Evolutionary conservation across 2,113 vertebrate species (phyloP), one percentile per base, ranked within the genome.

Genomic region (Nettapus auritus): DNA sequence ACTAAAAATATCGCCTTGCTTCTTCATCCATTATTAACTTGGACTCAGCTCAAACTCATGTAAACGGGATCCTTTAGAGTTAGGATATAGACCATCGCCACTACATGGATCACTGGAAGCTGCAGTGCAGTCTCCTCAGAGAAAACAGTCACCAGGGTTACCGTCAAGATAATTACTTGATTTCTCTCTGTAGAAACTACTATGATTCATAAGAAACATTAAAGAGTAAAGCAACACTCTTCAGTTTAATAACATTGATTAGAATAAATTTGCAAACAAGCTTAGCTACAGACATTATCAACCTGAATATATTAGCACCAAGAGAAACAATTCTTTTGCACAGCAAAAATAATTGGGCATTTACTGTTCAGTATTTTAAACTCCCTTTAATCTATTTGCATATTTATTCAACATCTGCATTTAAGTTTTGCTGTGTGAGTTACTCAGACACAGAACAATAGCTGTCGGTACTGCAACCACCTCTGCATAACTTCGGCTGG

Each of bases 141-240:
- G 91, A 38, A 86, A 95, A 85, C 4, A 90, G 33, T 42, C 18
- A 42, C 42, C 68, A 52, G 90, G 36, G 29, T 71, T 74, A 62
- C n/a, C 86, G 75, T 28, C 89, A 94, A 95, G 46, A 70, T 93
- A 62, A 94, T 92, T 95, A 85, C 22, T 53, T 71, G 31, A 92
- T 94, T 96, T 93, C 82, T 53, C 19, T 52, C 62, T 89, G 66
- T 83, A 70, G 48, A 75, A 93, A 94, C 10, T 68, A 82, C 34
- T 78, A 48, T n/a, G 67, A 79, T 81, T 94, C 25, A 71, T 81
- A 94, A 91, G 62, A 96, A 86, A 89, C 23, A 66, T 52, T 88
- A 42, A 84, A 91, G 70, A 73, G 13, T 67, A 10, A 38, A 52
- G 62, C 22, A 83, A 40, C 36, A 42, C 11, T 81, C 84, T 53